phyloP scores from a whole-genome alignment of 1,140 invertebrate species.

The Drosophila mauritiana region DNA sequence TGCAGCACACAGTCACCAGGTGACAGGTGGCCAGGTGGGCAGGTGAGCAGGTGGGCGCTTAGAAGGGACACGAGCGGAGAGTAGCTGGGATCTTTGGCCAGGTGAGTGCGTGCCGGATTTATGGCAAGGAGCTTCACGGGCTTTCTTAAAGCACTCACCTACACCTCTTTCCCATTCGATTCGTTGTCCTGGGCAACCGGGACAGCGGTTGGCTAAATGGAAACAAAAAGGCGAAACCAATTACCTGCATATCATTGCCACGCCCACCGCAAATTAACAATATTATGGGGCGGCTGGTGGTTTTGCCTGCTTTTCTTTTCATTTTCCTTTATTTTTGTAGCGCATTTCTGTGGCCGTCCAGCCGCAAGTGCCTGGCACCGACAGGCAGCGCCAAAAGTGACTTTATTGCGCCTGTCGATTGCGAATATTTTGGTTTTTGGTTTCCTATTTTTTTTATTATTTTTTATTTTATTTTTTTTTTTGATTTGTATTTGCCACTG shows the following conservation, averaged over 20 bases:
- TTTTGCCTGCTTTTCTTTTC: background rate
- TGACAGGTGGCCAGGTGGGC: slow-evolving; percentile 7
- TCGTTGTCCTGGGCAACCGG: slow-evolving; percentile 34
- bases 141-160: slow-evolving; percentile 19
- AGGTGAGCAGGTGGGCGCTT: background rate
- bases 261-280: slow-evolving; percentile 61
- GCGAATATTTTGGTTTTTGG: slow-evolving; percentile 36
- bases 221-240: slow-evolving; percentile 57
- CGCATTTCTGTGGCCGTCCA: slow-evolving; percentile 13
- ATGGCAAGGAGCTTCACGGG: slow-evolving; percentile 24
- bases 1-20: slow-evolving; percentile 34
- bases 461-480: slow-evolving; percentile 11
- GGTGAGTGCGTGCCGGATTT: slow-evolving; percentile 59
- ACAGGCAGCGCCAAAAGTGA: slow-evolving; percentile 38
- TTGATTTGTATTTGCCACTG: slow-evolving; percentile 9
- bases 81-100: no score
- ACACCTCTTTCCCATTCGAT: background rate
- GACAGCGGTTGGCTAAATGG: slow-evolving; percentile 16
- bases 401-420: slow-evolving; percentile 77
- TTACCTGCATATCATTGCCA: slow-evolving; percentile 56
- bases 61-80: no score
- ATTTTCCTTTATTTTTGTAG: background rate
- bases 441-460: no score
- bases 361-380: slow-evolving; percentile 72
- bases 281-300: slow-evolving; percentile 17